Evolutionary conservation across 2,888 invertebrate species (phyloP).

Genomic region (Leucania comma): DNA sequence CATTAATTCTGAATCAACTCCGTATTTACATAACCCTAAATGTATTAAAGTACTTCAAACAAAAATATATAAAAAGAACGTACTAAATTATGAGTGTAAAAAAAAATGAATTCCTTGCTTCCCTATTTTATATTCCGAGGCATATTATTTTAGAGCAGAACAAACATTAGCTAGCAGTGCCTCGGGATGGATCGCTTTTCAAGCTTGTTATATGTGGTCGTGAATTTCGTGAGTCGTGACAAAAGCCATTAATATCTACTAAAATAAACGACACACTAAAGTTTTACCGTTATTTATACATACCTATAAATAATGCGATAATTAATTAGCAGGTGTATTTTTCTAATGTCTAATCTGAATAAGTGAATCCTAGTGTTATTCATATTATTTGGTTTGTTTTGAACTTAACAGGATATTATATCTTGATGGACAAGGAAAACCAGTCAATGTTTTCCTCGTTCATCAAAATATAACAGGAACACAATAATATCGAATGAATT

Average conservation of each 20-base stretch:
- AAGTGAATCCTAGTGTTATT: background rate
- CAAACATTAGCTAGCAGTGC: slow-evolving; percentile 15
- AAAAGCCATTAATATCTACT: slow-evolving; percentile 38
- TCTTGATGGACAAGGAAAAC: no score
- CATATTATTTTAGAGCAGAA: slow-evolving; percentile 10
- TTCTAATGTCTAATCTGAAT: slow-evolving; percentile 4
- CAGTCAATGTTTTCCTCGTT: background rate
- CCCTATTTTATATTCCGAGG: background rate
- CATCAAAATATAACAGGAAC: background rate
- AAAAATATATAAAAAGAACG: background rate
- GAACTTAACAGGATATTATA: background rate
- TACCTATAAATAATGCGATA: slow-evolving; percentile 7
- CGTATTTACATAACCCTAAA: background rate
- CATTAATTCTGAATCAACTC: background rate
- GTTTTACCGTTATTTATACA: slow-evolving; percentile 1
- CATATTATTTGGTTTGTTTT: background rate
- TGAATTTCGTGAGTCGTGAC: background rate
- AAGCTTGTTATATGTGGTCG: slow-evolving; percentile 2
- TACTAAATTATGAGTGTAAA: slow-evolving; percentile 4
- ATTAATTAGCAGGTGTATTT: slow-evolving; percentile 1
- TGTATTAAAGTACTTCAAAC: slow-evolving; percentile 13
- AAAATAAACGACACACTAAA: slow-evolving; percentile 28
- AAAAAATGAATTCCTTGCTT: background rate
- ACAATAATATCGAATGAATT: background rate
- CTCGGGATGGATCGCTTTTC: background rate